These are phyloP conservation scores for Lagopus muta DNA, from an alignment of 2,113 vertebrate genomes.

Conservation along the genomic window DNA sequence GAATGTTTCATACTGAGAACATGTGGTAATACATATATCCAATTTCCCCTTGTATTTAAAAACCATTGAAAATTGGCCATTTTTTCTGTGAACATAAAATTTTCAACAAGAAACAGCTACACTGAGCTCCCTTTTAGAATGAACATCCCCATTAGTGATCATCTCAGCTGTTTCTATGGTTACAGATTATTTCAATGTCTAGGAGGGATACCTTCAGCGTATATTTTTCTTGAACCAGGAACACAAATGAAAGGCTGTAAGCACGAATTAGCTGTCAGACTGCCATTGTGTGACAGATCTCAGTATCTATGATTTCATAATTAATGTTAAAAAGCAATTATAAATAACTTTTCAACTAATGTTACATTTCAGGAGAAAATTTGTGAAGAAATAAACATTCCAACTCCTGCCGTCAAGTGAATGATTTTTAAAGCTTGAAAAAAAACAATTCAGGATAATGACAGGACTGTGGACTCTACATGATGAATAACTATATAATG, in stretches of 20 bases:
- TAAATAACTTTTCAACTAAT: background rate
- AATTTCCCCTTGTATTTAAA: background rate
- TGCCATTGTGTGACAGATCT: background rate
- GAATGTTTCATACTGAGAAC: background rate
- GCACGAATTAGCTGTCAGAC: background rate
- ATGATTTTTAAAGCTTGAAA: slow-evolving; percentile 3
- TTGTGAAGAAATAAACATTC: background rate
- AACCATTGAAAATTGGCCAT: background rate
- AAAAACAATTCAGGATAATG: slow-evolving; percentile 41
- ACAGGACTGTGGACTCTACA: background rate
- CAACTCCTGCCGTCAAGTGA: background rate
- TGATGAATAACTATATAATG: background rate
- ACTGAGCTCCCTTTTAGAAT: background rate
- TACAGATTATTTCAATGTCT: slow-evolving; percentile 26
- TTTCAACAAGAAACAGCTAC: background rate
- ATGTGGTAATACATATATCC: background rate
- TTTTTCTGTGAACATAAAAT: background rate
- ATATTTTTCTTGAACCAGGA: background rate
- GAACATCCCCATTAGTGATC: background rate
- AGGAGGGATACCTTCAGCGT: background rate
- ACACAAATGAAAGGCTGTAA: background rate
- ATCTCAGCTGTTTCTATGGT: slow-evolving; percentile 38
- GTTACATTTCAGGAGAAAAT: background rate
- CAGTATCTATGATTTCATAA: background rate
- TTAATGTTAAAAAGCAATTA: background rate